Conservation (phyloP, 2,797 vertebrate genomes). For the Catamblyrhynchus diadema region DNA sequence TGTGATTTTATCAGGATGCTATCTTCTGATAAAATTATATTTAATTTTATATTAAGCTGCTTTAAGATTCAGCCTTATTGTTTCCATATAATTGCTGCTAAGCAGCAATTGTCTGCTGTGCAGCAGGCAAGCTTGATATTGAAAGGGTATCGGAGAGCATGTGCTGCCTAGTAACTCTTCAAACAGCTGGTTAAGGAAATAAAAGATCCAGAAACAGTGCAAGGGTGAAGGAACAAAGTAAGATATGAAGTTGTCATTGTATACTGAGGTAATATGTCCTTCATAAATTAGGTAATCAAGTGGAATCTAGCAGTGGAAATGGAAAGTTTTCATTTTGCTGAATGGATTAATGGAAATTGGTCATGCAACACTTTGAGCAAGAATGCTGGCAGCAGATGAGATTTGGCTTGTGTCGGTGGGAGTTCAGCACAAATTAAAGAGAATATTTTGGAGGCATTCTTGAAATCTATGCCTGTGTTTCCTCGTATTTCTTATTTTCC, state of each 20-base stretch:
- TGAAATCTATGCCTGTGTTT: not conserved
- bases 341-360: not conserved
- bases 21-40: not conserved
- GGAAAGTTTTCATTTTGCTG: not conserved
- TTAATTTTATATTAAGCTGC: slow-evolving; percentile 8
- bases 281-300: not conserved
- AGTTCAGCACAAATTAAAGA: not conserved
- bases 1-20: not conserved
- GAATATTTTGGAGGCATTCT: not conserved
- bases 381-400: not conserved
- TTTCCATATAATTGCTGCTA: slow-evolving; percentile 34
- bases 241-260: not conserved
- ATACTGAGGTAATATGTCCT: not conserved
- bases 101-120: not conserved
- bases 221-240: not conserved
- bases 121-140: slow-evolving; percentile 6
- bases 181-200: not conserved
- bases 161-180: not conserved
- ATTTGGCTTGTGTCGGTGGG: not conserved
- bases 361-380: not conserved
- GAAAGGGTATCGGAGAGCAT: not conserved
- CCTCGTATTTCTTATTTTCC: not conserved
- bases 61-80: slow-evolving; percentile 36
- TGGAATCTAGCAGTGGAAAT: not conserved
- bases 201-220: not conserved